Evolutionary conservation across 2,797 vertebrate species (phyloP), one percentile per base, ranked within the genome.

Genomic region (Steatocranus sp.): DNA sequence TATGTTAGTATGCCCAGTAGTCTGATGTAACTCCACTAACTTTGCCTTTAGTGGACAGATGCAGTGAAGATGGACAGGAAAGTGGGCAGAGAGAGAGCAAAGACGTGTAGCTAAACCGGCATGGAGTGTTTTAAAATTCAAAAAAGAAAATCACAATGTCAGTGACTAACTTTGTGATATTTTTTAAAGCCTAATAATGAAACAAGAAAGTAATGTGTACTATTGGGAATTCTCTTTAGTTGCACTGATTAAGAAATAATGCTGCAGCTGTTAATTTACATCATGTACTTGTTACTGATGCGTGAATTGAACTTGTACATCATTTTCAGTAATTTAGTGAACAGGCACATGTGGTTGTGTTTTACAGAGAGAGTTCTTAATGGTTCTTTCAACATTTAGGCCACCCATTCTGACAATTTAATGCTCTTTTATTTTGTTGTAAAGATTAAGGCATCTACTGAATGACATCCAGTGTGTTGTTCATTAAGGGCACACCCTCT

Each of bases 401-500:
- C 54, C 17, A 43, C 14, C 8, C 41, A 38, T 18, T 8, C 73
- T 23, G 23, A 46, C 46, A 14, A 27, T 10, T 18, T 30, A 41
- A 25, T 12, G 25, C 51, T 32, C 51, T 36, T 76, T 66, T 51
- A 75, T 30, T 80, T 41, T 51, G 63, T 30, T 34, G 51, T 36
- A 15, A 61, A 34, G 66, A 50, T 84, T 54, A 80, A 86, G 74
- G 43, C 81, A 7, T 85, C 50, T 7, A n/a, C 30, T 27, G 27
- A 11, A 46, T 36, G 0, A 3, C 63, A 17, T 7, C 23, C 7
- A 2, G n/a, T 2, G 4, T 4, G 25, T 30, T 7, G 74, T 48
- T 83, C 36, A 61, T 63, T 58, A n/a, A 38, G 58, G 36, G 8
- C 30, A 3, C 15, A 7, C 15, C 48, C 23, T 61, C 18, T 27